Evolutionary conservation across 2,113 vertebrate genomes (phyloP).

Genomic region (Climacteris rufus): DNA sequence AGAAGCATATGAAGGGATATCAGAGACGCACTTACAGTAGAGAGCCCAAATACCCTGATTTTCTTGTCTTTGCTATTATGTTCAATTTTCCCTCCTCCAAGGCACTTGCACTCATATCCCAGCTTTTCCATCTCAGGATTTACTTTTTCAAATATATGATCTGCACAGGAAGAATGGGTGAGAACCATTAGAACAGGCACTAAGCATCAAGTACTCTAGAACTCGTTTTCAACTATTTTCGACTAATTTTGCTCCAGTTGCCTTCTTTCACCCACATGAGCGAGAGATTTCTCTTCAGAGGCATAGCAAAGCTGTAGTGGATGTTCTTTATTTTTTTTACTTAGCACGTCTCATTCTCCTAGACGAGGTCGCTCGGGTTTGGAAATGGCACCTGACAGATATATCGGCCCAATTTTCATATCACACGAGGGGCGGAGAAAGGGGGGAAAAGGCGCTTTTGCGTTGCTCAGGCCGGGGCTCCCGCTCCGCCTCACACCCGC

Average conservation of each 20-base stretch:
- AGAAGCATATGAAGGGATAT: background rate
- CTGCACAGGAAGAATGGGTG: constrained; percentile 42
- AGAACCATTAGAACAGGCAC: background rate
- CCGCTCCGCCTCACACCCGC: background rate
- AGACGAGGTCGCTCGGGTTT: background rate
- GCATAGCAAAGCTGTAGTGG: background rate
- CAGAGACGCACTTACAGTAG: constrained; percentile 76
- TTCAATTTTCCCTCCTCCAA: constrained; percentile 89
- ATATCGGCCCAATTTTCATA: fast-evolving
- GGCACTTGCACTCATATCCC: constrained; percentile 83
- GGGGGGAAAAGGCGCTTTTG: fast-evolving
- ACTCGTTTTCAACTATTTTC: background rate
- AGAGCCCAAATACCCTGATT: constrained; percentile 85
- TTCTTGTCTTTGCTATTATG: constrained; percentile 85
- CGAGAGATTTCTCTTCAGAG: background rate
- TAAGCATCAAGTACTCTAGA: background rate
- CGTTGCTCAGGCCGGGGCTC: fast-evolving
- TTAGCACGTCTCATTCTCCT: background rate
- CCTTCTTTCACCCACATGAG: background rate
- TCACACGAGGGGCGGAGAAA: fast-evolving
- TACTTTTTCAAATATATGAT: constrained; percentile 89
- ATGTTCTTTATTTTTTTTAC: background rate
- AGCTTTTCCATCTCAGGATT: constrained; percentile 79
- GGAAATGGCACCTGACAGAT: background rate
- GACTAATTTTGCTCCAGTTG: background rate